Conservation (phyloP, 2,113 vertebrate species). For the Odobenus rosmarus region DNA sequence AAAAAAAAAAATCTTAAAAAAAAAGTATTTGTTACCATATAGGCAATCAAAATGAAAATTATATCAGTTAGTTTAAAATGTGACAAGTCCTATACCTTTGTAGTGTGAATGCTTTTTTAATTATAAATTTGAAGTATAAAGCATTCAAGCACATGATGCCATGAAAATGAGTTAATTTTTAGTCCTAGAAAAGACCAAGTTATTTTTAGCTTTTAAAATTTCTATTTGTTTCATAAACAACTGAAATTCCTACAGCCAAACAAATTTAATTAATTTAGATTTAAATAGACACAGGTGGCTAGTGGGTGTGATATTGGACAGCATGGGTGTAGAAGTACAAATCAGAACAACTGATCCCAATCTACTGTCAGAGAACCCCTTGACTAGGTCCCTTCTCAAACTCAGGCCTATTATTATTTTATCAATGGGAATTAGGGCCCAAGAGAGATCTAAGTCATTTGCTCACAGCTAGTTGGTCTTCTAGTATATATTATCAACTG, state of each 20-base stretch:
- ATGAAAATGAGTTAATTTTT: slow-evolving; percentile 42
- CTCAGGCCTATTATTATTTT: slow-evolving; percentile 24
- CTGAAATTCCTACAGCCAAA: not conserved
- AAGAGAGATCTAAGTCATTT: slow-evolving; percentile 21
- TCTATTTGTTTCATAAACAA: slow-evolving; percentile 34
- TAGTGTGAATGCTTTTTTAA: not conserved
- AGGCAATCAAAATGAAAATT: slow-evolving; percentile 19
- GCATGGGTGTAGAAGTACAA: not conserved
- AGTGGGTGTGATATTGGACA: not conserved
- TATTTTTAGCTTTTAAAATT: not conserved
- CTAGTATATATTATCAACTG: not conserved
- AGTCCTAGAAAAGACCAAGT: not conserved
- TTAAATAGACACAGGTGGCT: not conserved
- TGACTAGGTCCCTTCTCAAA: not conserved
- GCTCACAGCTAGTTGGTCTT: not conserved
- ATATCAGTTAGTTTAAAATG: not conserved
- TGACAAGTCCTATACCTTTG: not conserved
- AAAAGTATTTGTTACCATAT: not conserved
- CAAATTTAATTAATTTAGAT: not conserved
- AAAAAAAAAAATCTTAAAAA: not conserved
- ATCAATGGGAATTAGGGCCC: not conserved
- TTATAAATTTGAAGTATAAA: slow-evolving; percentile 40
- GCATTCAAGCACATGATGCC: not conserved
- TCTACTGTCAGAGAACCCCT: not conserved
- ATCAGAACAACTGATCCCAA: not conserved